These are phyloP conservation scores for Elaphurus davidianus DNA, from an alignment of 2,113 vertebrate species.

Conservation along the genomic window DNA sequence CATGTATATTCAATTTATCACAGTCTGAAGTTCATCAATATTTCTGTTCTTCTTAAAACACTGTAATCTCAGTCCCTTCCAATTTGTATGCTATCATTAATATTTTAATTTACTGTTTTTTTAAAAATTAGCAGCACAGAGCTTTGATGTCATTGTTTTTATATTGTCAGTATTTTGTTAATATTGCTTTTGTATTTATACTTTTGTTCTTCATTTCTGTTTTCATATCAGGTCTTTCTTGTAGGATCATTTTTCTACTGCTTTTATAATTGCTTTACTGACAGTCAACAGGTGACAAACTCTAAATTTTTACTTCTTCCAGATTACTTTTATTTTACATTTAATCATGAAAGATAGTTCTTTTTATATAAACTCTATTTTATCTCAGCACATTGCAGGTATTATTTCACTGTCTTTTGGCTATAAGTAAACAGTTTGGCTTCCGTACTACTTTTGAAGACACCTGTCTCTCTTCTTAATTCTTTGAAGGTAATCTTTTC, in stretches of 20 bases:
- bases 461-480: not conserved
- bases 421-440: not conserved
- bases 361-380: slow-evolving; percentile 15
- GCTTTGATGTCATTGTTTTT: not conserved
- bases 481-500: not conserved
- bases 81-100: not conserved
- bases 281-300: not conserved
- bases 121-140: not conserved
- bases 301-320: slow-evolving; percentile 19
- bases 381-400: not conserved
- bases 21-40: not conserved
- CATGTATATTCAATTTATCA: not conserved
- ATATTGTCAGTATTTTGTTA: not conserved
- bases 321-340: slow-evolving; percentile 5
- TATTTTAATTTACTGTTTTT: not conserved
- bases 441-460: slow-evolving; percentile 35
- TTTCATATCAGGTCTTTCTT: not conserved
- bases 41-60: not conserved
- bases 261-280: slow-evolving; percentile 23
- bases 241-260: not conserved
- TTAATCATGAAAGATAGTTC: not conserved
- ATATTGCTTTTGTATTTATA: not conserved
- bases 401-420: not conserved
- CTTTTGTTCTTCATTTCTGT: not conserved
- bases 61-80: not conserved